phyloP scores from a whole-genome alignment of 2,797 vertebrate species.

The Argya squamiceps region DNA sequence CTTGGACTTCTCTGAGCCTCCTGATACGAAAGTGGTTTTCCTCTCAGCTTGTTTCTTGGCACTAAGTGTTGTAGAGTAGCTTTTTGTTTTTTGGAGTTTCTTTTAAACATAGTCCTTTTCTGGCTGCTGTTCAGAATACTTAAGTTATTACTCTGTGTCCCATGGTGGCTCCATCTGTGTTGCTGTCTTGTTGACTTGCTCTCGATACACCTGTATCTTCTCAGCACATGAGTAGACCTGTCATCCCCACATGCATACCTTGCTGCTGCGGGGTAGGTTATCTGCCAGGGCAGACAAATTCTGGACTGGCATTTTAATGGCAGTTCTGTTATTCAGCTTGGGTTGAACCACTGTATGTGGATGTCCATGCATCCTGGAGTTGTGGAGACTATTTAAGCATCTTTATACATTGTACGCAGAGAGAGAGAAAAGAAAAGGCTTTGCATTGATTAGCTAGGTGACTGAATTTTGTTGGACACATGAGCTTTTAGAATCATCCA shows the following conservation, averaged over 20 bases:
- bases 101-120: not conserved
- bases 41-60: not conserved
- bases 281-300: not conserved
- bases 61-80: not conserved
- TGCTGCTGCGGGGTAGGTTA: not conserved
- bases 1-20: not conserved
- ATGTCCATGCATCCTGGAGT: not conserved
- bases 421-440: not conserved
- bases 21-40: not conserved
- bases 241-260: not conserved
- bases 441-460: not conserved
- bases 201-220: not conserved
- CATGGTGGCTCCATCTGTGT: fast-evolving
- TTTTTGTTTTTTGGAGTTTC: not conserved
- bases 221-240: not conserved
- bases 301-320: not conserved
- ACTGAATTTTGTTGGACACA: not conserved
- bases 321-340: not conserved
- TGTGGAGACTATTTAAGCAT: not conserved
- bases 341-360: not conserved
- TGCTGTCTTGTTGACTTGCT: not conserved
- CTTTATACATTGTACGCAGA: not conserved
- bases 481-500: conserved; percentile 10
- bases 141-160: not conserved
- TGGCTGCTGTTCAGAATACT: not conserved